A percentile compares a stretch with the other conserved stretches of the same genome.
These are phyloP conservation scores for Odontamblyopus rebecca DNA, from an alignment of 2,797 vertebrate genomes.

Conservation along the genomic window DNA sequence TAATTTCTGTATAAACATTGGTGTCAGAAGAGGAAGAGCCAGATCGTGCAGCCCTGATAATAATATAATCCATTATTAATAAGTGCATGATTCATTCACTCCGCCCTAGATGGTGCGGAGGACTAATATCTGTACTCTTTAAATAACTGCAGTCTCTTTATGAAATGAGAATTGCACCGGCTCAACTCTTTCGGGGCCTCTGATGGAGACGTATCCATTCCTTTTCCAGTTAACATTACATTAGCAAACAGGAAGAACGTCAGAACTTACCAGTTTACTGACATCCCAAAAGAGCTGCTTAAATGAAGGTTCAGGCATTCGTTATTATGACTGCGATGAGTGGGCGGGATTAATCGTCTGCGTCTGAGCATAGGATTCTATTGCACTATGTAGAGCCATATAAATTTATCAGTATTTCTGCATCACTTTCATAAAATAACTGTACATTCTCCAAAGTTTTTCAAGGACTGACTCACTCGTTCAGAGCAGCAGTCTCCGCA, in stretches of 20 bases:
- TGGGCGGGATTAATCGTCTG: background rate
- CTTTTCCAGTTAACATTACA: background rate
- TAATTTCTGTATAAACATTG: no score
- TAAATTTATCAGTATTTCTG: background rate
- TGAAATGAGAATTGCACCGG: no score
- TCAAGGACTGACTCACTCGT: slow-evolving; percentile 3
- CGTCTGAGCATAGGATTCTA: background rate
- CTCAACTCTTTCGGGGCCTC: no score
- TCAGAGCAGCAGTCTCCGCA: background rate
- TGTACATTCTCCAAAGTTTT: background rate
- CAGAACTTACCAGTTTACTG: background rate
- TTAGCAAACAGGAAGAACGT: background rate
- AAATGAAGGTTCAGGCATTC: background rate
- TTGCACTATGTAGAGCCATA: background rate
- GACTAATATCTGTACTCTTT: no score
- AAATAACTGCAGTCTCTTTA: no score
- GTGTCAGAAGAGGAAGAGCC: no score
- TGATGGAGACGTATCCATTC: no score
- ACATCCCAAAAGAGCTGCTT: background rate
- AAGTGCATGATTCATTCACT: no score
- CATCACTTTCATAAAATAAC: background rate
- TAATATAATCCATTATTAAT: no score
- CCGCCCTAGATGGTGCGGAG: no score
- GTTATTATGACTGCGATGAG: no score
- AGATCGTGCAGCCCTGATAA: no score